Conservation (phyloP, 2,888 invertebrate species). For the Apamea anceps region DNA sequence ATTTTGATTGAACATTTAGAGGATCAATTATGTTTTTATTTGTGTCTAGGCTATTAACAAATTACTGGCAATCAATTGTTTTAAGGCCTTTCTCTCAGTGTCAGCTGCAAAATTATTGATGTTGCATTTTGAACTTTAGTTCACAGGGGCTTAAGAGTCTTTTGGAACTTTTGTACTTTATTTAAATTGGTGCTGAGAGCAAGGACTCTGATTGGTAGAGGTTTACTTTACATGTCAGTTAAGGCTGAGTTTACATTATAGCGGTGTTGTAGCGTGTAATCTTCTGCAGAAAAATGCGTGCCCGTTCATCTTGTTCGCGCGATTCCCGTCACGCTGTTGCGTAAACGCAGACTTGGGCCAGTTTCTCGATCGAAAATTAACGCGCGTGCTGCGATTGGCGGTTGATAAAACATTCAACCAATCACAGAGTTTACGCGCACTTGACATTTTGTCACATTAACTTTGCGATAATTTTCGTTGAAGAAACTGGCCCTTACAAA, state of each 20-base stretch:
- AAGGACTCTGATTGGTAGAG: not conserved
- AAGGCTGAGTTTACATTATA: not conserved
- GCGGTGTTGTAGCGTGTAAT: not conserved
- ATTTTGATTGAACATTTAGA: conserved; percentile 41
- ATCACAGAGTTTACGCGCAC: too few relatives aligned
- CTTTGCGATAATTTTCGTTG: too few relatives aligned
- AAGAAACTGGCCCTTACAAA: not conserved
- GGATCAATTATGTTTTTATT: conserved; percentile 42
- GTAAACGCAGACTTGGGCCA: too few relatives aligned
- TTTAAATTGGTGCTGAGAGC: conserved; percentile 1
- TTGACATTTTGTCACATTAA: too few relatives aligned
- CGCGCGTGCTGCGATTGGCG: too few relatives aligned
- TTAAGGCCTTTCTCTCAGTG: conserved; percentile 19
- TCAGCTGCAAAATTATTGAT: not conserved
- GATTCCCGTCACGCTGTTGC: not conserved
- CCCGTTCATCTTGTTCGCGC: not conserved
- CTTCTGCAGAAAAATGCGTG: not conserved
- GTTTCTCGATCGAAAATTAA: too few relatives aligned
- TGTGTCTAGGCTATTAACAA: conserved; percentile 48
- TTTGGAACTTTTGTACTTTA: not conserved
- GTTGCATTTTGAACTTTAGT: conserved; percentile 20
- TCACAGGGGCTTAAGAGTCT: not conserved
- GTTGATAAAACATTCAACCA: too few relatives aligned
- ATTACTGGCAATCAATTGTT: conserved; percentile 42
- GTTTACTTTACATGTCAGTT: not conserved